Percentiles rank a stretch among this genome's conserved stretches.
Conservation (phyloP, 1,140 invertebrate genomes). For the Lasioglossum baleicum region DNA sequence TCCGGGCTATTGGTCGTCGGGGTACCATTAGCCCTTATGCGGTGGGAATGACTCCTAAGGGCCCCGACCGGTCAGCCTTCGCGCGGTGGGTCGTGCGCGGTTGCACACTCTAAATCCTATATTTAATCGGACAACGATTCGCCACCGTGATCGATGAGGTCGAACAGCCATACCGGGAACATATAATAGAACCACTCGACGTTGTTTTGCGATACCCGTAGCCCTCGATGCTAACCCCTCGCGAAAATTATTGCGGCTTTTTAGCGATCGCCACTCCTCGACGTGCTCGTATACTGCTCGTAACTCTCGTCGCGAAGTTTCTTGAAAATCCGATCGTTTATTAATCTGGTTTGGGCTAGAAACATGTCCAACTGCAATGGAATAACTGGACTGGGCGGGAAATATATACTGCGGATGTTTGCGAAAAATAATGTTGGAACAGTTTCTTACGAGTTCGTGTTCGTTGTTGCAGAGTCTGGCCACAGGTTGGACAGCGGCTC, state of each 20-base stretch:
- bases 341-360: too few relatives aligned
- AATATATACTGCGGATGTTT: too few relatives aligned
- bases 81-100: slow-evolving; percentile 41
- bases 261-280: too few relatives aligned
- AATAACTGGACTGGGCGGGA: too few relatives aligned
- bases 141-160: slow-evolving; percentile 35
- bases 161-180: background rate
- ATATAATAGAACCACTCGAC: too few relatives aligned
- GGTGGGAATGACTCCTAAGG: slow-evolving; percentile 66
- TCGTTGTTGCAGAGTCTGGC: slow-evolving; percentile 86
- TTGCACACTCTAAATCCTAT: slow-evolving; percentile 58
- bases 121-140: slow-evolving; percentile 27
- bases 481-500: slow-evolving; percentile 88
- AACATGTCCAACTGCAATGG: too few relatives aligned
- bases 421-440: too few relatives aligned
- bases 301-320: too few relatives aligned
- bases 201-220: background rate
- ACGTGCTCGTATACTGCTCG: too few relatives aligned
- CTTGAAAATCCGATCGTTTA: too few relatives aligned
- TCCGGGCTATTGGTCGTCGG: slow-evolving; percentile 65
- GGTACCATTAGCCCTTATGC: slow-evolving; percentile 74
- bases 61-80: slow-evolving; percentile 55
- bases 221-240: background rate
- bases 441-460: background rate
- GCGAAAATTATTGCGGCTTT: too few relatives aligned